Conservation (phyloP, 2,113 vertebrate genomes). For the Sciurus niger region DNA sequence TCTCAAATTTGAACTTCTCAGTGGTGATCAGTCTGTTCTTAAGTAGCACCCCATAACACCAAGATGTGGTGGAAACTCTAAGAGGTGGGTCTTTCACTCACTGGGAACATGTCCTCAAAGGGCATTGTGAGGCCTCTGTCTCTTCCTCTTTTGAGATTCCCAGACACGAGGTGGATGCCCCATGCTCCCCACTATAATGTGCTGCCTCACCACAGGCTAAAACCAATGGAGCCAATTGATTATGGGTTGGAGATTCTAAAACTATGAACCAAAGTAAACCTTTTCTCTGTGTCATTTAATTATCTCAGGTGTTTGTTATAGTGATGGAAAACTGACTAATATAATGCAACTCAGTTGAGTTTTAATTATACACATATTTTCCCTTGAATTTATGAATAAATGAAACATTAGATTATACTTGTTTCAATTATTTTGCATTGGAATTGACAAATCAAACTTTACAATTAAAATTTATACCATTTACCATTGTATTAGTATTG, state of each 20-base stretch:
- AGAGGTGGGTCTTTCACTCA: neutral
- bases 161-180: neutral
- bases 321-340: neutral
- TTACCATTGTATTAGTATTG: neutral
- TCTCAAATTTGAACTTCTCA: no score
- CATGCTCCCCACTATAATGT: neutral
- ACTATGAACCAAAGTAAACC: neutral
- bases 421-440: neutral
- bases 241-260: neutral
- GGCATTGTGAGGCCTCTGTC: neutral
- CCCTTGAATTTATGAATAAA: neutral
- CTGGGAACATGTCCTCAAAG: no score
- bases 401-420: neutral
- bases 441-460: slow-evolving; percentile 12
- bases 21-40: no score
- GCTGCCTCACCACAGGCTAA: neutral
- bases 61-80: neutral
- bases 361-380: neutral
- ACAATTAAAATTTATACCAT: slow-evolving; percentile 13
- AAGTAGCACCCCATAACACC: no score
- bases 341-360: neutral
- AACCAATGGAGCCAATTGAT: neutral
- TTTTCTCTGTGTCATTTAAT: neutral
- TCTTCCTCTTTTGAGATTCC: neutral
- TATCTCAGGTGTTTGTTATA: neutral